phyloP scores from a whole-genome alignment of 2,797 vertebrate species.

The Xenops minutus region DNA sequence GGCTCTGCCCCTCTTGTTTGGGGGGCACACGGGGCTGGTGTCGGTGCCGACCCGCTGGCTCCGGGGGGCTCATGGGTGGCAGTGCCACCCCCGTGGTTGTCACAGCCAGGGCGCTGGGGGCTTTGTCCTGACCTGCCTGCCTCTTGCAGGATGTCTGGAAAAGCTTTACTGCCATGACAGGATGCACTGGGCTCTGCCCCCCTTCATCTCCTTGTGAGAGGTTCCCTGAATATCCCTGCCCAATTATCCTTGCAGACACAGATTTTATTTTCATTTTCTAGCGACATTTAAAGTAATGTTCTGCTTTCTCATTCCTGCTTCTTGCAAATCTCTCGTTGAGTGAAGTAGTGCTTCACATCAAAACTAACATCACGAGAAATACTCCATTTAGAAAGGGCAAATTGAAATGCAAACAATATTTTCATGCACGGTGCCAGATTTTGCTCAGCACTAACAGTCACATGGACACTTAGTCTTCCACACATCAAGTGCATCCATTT shows the following conservation, averaged over 20 bases:
- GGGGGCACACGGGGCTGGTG: neutral
- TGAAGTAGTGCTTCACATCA: neutral
- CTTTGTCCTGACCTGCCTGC: neutral
- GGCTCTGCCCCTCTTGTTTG: neutral
- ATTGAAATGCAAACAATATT: slow-evolving; percentile 10
- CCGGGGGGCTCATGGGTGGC: neutral
- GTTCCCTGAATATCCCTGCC: neutral
- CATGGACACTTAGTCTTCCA: neutral
- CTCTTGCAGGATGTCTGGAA: neutral
- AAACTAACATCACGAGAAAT: neutral
- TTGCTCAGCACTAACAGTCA: neutral
- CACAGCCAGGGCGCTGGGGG: fast-evolving
- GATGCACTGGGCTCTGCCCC: neutral
- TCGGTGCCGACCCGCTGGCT: neutral
- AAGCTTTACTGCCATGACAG: neutral
- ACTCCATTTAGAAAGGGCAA: neutral
- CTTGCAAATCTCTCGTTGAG: neutral
- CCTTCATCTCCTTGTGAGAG: neutral
- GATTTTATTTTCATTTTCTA: neutral
- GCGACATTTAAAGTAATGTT: neutral
- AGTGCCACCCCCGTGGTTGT: neutral
- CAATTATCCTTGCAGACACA: neutral
- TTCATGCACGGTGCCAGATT: neutral
- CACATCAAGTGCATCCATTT: slow-evolving; percentile 24
- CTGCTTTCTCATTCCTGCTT: neutral